A percentile compares a stretch with the other conserved stretches of the same genome.
Evolutionary conservation across 1,140 invertebrate genomes (phyloP).

Genomic region (Lethrus apterus): DNA sequence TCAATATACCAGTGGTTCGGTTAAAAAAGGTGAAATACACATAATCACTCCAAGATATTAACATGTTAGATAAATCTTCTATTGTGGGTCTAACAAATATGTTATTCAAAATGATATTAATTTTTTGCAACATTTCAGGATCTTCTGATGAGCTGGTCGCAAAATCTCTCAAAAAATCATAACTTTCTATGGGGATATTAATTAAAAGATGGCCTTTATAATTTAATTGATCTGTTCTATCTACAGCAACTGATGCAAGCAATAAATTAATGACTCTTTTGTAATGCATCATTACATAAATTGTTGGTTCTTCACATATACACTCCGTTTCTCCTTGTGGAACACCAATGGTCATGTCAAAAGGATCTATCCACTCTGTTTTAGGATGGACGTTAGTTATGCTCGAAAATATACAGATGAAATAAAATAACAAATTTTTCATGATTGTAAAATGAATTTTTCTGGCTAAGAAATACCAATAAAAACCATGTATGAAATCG

Average conservation of each 20-base stretch:
- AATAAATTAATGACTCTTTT: conserved; percentile 14
- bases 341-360: not conserved
- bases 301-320: not conserved
- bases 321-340: not conserved
- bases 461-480: no score
- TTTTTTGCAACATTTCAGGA: conserved; percentile 4
- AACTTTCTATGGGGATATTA: conserved; percentile 6
- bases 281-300: conserved; percentile 7
- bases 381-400: no score
- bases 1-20: conserved; percentile 7
- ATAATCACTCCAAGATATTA: conserved; percentile 12
- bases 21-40: conserved; percentile 13
- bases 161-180: conserved; percentile 9
- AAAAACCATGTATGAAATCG: no score
- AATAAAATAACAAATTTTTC: no score
- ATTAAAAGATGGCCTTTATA: conserved; percentile 13
- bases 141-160: not conserved
- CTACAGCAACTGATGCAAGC: conserved; percentile 1
- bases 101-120: conserved; percentile 14
- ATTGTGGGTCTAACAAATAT: not conserved
- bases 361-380: conserved; percentile 7
- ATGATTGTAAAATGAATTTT: no score
- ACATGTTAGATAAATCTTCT: conserved; percentile 4
- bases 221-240: not conserved
- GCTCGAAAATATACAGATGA: no score